Conservation (phyloP, 2,888 invertebrate genomes). For the Clivina fossor region DNA sequence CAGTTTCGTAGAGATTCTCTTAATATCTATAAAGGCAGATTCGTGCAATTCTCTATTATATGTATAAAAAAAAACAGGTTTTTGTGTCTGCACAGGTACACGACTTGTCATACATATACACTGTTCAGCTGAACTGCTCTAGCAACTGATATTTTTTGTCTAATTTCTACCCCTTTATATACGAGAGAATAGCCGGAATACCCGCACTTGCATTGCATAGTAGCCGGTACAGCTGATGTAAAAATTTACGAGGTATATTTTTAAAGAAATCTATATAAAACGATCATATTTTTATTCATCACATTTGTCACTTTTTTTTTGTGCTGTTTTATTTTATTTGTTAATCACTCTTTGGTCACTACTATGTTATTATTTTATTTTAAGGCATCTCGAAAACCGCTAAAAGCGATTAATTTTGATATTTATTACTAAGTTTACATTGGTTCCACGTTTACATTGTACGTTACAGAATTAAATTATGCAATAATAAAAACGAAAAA, state of each 20-base stretch:
- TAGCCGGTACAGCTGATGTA: constrained; percentile 29
- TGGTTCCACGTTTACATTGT: not conserved
- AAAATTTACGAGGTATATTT: constrained; percentile 25
- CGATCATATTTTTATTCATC: too few species aligned
- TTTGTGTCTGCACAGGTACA: constrained; percentile 32
- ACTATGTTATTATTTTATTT: too few species aligned
- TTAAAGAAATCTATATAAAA: too few species aligned
- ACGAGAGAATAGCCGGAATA: constrained; percentile 1
- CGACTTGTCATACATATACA: constrained; percentile 29
- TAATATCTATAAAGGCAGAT: constrained; percentile 21
- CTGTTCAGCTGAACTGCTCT: constrained; percentile 29
- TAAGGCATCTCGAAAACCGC: too few species aligned
- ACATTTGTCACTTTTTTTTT: constrained; percentile 12
- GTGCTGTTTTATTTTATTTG: constrained; percentile 10
- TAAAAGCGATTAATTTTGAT: too few species aligned
- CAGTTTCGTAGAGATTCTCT: too few species aligned
- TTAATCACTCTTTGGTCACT: constrained; percentile 21
- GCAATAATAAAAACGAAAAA: too few species aligned
- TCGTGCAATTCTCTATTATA: constrained; percentile 11
- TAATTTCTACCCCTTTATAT: constrained; percentile 32
- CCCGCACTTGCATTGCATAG: constrained; percentile 15
- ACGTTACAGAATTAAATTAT: too few species aligned
- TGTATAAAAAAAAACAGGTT: constrained; percentile 33
- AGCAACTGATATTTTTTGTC: constrained; percentile 32
- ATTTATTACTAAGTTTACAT: not conserved